Percentiles rank a stretch among this genome's conserved stretches.
Conservation (phyloP, 2,888 invertebrate species). For the Leuctra nigra region DNA sequence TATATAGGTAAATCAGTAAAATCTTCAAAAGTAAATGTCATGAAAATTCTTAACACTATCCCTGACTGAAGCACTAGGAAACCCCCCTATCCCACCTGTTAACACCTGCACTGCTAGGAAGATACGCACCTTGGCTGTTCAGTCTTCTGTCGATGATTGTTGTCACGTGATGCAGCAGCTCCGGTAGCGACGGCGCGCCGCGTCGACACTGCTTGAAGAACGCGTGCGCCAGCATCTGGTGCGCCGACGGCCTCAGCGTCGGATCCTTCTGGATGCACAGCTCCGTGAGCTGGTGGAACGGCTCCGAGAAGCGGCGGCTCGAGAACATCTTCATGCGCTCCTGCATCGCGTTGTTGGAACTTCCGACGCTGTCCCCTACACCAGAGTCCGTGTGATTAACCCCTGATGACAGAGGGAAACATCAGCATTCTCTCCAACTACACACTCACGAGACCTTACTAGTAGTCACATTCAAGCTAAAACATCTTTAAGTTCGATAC, state of each 20-base stretch:
- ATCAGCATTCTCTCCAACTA: too few relatives aligned
- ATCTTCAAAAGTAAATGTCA: too few relatives aligned
- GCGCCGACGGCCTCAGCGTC: conserved; percentile 59
- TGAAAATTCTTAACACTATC: too few relatives aligned
- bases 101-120: background rate
- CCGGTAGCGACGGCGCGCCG: conserved; percentile 48
- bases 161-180: conserved; percentile 59
- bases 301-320: conserved; percentile 60
- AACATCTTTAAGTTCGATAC: too few relatives aligned
- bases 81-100: background rate
- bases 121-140: conserved; percentile 45
- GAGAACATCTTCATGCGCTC: conserved; percentile 29
- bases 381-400: conserved; percentile 40
- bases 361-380: conserved; percentile 45
- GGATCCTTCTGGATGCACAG: conserved; percentile 64
- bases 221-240: conserved; percentile 61
- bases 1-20: too few relatives aligned
- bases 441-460: too few relatives aligned
- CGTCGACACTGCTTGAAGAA: conserved; percentile 69
- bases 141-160: conserved; percentile 54
- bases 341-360: conserved; percentile 37
- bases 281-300: conserved; percentile 72
- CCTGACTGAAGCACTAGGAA: too few relatives aligned
- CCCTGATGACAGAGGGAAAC: too few relatives aligned
- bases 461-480: too few relatives aligned